Evolutionary conservation across 2,888 invertebrate species (phyloP), one percentile per base, ranked within the genome.

Genomic region (Ormyrus thymus): DNA sequence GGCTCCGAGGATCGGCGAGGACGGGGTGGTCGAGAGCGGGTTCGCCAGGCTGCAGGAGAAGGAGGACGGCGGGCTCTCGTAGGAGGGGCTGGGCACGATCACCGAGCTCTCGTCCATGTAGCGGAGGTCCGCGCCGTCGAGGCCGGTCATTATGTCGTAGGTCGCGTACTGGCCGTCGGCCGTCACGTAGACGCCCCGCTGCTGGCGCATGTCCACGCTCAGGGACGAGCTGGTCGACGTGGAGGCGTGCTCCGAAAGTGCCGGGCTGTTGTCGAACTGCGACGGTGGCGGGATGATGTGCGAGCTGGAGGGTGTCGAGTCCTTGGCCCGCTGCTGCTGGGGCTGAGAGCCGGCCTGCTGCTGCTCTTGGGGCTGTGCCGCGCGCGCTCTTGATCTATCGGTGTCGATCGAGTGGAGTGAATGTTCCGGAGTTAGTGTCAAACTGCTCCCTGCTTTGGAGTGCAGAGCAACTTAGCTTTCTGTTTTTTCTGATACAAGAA

Each of bases 31-130:
- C 46, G 92, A 92, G 61, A 89, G 81, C 4, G 89, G 89, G 82
- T 90, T 89, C 6, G 87, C 89, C 50, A 89, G 82, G 72, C 90
- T 90, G 82, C 87, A 89, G 6, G 90, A 88, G 78, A 89, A 88
- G 48, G 94, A 94, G 79, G 94, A 94, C 10, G 95, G 94, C 62
- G 95, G 94, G 86, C 95, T 95, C 88, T 96, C 96, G 86, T 94
- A 94, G 78, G 93, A 93, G 13, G 96, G 95, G 81, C 96, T 95
- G 76, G 95, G 94, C 78, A 96, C 92, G 83, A 94, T 94, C 61
- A 97, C 93, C 48, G 96, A 97, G 89, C 97, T 97, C 88, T 97
- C 97, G 88, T 97, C 97, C 97, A 97, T 97, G 89, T 93, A 97
- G 65, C 95, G 93, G 73, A 97, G 91, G 90, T 97, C 97, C n/a